phyloP scores from a whole-genome alignment of 2,113 vertebrate genomes.

The Mus pahari region DNA sequence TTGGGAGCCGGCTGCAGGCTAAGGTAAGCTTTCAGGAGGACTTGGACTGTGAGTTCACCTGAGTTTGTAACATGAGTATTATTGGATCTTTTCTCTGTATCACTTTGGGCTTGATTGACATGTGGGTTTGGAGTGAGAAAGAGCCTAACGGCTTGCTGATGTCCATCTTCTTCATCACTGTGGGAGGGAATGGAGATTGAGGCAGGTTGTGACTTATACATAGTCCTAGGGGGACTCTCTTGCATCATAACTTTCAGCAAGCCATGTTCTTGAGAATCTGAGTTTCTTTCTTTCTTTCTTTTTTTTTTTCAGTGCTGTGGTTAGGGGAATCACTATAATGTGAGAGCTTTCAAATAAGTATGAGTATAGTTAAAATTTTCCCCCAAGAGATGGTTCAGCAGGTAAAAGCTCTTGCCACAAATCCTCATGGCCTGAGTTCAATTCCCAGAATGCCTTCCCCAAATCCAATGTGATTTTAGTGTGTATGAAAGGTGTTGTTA shows the following conservation, averaged over 20 bases:
- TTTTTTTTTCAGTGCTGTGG: not conserved
- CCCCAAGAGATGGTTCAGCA: not conserved
- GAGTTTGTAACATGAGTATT: not conserved
- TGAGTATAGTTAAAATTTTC: not conserved
- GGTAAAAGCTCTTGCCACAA: not conserved
- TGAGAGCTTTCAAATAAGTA: not conserved
- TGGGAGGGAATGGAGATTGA: not conserved
- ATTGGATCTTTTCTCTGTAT: not conserved
- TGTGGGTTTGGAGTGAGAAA: conserved; percentile 39
- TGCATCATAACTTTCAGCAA: not conserved
- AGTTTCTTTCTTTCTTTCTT: too few species aligned
- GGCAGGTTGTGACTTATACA: not conserved
- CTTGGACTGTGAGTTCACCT: not conserved
- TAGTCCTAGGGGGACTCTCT: not conserved
- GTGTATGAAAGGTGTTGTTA: not conserved
- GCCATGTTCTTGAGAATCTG: not conserved
- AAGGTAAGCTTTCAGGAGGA: conserved; percentile 89
- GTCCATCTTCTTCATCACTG: not conserved
- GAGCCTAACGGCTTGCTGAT: not conserved
- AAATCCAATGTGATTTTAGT: not conserved
- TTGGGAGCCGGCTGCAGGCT: conserved; percentile 96
- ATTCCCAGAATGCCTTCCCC: not conserved
- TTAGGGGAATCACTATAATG: not conserved
- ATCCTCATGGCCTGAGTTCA: not conserved
- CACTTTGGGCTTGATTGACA: not conserved